Evolutionary conservation across 2,797 vertebrate species (phyloP).

Genomic region (Scolopax rusticola): DNA sequence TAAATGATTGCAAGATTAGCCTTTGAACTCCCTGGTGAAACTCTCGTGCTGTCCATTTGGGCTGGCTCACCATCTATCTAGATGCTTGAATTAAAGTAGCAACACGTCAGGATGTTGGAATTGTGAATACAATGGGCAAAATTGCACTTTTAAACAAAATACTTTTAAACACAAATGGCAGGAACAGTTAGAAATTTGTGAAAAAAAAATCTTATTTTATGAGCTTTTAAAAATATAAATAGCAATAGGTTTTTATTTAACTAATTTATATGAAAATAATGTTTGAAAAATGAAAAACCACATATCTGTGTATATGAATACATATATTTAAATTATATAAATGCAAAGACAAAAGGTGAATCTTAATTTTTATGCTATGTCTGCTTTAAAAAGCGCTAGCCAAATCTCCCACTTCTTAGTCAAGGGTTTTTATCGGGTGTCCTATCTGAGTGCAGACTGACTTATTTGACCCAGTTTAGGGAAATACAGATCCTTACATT

Average conservation of each 20-base stretch:
- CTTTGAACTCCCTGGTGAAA: neutral
- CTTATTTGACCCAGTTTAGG: neutral
- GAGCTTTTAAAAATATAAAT: neutral
- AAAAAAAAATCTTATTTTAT: neutral
- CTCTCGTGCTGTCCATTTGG: neutral
- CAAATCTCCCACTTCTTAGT: neutral
- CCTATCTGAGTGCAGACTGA: neutral
- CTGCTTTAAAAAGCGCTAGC: neutral
- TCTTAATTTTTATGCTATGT: neutral
- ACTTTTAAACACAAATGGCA: neutral
- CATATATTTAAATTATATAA: neutral
- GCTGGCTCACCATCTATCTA: neutral
- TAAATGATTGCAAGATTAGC: neutral
- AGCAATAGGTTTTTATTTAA: neutral
- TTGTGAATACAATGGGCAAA: neutral
- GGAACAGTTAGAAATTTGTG: neutral
- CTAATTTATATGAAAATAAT: neutral
- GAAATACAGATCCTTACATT: neutral
- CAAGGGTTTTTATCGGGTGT: neutral
- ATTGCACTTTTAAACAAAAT: neutral
- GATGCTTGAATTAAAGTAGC: neutral
- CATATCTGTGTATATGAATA: neutral
- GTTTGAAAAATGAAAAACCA: neutral
- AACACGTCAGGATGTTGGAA: neutral
- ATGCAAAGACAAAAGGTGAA: neutral